Evolutionary conservation across 2,113 vertebrate species (phyloP), one percentile per base, ranked within the genome.

Genomic region (Sarotherodon lohbergeri): DNA sequence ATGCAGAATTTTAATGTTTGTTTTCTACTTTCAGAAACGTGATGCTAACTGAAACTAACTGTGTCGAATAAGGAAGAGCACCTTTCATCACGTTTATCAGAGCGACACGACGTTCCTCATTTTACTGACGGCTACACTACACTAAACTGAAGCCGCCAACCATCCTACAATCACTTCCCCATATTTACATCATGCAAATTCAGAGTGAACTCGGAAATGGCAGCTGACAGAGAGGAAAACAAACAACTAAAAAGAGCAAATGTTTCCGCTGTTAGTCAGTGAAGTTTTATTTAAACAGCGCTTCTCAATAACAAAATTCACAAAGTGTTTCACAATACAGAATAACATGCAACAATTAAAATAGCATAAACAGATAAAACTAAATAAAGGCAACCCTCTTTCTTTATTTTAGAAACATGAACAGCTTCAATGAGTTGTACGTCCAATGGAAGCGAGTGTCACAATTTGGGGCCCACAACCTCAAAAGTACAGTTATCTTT

Each of bases 331-430:
- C 4, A 5, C 61, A 66, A n/a, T 22, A 22, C 61, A 66, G 61
- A 66, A 66, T 39, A 66, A 39, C 34, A 66, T n/a, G 34, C 32
- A 66, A 39, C 34, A 39, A 66, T 39, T 66, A 66, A 66, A 39
- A 66, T 66, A 66, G 61, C 61, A 66, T 66, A 66, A 66, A 8
- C 61, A 66, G 61, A 66, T 39, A 39, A 22, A 66, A 66, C 19
- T 22, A 66, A 66, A 22, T 66, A 66, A 39, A 39, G 10, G 17
- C 17, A 66, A 39, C 10, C 6, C 10, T 66, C 61, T 39, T 66
- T 39, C 34, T 66, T 66, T 66, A n/a, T 0, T 66, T 66, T 39
- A 66, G 19, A 66, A 39, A 39, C 19, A n/a, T 66, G 32, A 66
- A 36, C 17, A n/a, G 61, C 61, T 39, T 66, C 1, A n/a, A 66